A percentile compares a stretch with the other conserved stretches of the same genome.
Conservation (phyloP, 92 coral and sea anemone genomes). For the Scolanthus callimorphus region DNA sequence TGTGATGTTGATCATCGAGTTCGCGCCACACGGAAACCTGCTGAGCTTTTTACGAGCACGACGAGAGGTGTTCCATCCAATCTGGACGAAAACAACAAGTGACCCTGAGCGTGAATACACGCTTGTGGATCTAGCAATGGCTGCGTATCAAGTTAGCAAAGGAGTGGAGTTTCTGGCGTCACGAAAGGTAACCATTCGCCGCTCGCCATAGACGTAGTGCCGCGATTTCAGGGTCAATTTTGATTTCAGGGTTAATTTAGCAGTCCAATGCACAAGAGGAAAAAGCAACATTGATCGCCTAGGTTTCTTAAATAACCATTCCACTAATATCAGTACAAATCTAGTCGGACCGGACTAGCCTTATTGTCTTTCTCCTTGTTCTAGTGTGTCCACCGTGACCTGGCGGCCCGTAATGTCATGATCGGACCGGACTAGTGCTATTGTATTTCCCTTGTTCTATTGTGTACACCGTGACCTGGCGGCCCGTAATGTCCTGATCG, state of each 20-base stretch:
- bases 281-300: not conserved
- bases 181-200: constrained; percentile 62
- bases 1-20: constrained; percentile 63
- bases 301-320: too few relatives aligned
- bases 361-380: too few relatives aligned
- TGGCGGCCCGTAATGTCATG: too few relatives aligned
- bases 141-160: constrained; percentile 51
- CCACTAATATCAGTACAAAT: too few relatives aligned
- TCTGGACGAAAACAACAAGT: constrained; percentile 55
- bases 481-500: too few relatives aligned
- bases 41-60: constrained; percentile 45
- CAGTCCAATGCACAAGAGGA: not conserved
- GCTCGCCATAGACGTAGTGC: too few relatives aligned
- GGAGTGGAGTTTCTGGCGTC: constrained; percentile 72
- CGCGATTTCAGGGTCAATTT: too few relatives aligned
- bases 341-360: too few relatives aligned
- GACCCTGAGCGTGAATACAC: constrained; percentile 71
- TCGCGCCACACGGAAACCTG: constrained; percentile 70
- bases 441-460: too few relatives aligned
- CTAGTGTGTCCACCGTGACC: too few relatives aligned
- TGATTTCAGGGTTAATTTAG: not conserved
- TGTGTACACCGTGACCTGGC: too few relatives aligned
- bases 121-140: constrained; percentile 55
- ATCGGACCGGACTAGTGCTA: too few relatives aligned
- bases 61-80: constrained; percentile 52